Percentiles rank a stretch among this genome's conserved stretches.
Evolutionary conservation across 2,113 vertebrate genomes (phyloP).

Genomic region (Oxygymnocypris stewartii): DNA sequence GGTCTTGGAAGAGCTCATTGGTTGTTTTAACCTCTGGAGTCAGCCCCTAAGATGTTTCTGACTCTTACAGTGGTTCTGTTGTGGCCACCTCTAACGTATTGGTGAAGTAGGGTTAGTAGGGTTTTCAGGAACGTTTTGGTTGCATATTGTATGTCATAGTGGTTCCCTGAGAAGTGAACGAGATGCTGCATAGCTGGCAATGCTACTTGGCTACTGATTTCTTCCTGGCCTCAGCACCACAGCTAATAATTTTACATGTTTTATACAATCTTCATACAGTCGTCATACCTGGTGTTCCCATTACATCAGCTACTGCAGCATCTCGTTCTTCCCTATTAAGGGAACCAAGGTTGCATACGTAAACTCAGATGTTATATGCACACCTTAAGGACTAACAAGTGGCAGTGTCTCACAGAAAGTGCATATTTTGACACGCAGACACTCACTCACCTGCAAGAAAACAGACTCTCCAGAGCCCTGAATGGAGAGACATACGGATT

Average conservation of each 20-base stretch:
- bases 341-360: background rate
- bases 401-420: background rate
- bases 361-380: background rate
- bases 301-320: background rate
- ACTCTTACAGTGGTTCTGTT: background rate
- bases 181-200: background rate
- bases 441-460: constrained; percentile 83
- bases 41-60: background rate
- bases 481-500: constrained; percentile 89
- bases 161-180: no score
- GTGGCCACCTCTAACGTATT: background rate
- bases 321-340: background rate
- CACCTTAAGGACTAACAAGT: no score
- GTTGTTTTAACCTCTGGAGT: background rate
- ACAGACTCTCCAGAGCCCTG: constrained; percentile 93
- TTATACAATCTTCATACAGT: no score
- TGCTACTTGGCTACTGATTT: background rate
- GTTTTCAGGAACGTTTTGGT: background rate
- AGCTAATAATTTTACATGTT: no score
- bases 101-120: background rate
- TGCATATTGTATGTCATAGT: background rate
- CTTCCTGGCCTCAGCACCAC: no score
- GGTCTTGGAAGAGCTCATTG: background rate
- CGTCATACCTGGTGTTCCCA: background rate
- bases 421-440: background rate